Base-by-base conservation (phyloP, 1,140 invertebrate species). In the Nymphalis io region DNA sequence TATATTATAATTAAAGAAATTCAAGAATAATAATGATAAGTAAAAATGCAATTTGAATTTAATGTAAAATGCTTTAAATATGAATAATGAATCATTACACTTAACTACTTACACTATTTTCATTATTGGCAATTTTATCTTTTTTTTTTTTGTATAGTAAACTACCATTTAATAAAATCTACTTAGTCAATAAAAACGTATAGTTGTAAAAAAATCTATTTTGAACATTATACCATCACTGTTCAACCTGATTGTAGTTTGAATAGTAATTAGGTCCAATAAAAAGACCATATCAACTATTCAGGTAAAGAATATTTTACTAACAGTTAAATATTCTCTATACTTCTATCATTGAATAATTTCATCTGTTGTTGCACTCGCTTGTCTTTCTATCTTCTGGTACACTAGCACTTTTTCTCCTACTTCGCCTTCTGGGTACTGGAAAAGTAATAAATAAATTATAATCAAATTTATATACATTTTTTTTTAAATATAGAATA, bases 351-450 rank as follows among this genome's bases (percentile, higher is more conserved):
- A 60, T 67, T 70, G 63, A 18, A 73, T 44, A 2, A 70, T 64
- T 51, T 72, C 78, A 59, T 88, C 84, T 0, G 79, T 60, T 20
- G 70, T 74, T 51, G 64, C 70, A 42, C 66, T 62, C 12, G 67
- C 69, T 53, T 81, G 60, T 38, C 33, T 84, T 61, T 81, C 72
- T 66, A 78, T 83, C 59, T 66, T 73, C 46, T 73, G 38, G 42
- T 67, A 75, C 38, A 90, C 79, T 20, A 89, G 72, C 4, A 90
- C 73, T 23, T 80, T 86, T 60, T 85, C 79, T 5, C 88, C 77
- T 3, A 90, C 84, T 57, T 90, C 88, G 46, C 85, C 87, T 78
- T 87, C 80, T 0, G 87, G 85, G 65, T 83, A 83, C 88, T 90
- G 78, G 63, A 76, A 75, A 4, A 13, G 13, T 57, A 33, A 57